Evolutionary conservation across 2,113 vertebrate genomes (phyloP), one percentile per base, ranked within the genome.

Genomic region (Heterotis niloticus): DNA sequence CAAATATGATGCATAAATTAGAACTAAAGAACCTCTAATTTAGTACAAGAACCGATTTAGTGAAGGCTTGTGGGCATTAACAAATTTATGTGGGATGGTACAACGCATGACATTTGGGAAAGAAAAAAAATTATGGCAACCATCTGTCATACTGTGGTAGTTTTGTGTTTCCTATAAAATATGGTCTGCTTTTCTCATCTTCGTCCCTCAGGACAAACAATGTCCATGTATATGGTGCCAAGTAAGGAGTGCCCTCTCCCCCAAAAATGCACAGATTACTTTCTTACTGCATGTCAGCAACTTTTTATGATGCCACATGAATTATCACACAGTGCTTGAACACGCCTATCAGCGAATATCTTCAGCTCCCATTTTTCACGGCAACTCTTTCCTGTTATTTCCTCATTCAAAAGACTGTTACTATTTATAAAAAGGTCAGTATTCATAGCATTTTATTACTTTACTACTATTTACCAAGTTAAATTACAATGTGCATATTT

Each of bases 1-100:
- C 54, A 75, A 75, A 75, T 62, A 17, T 74, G 59, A 29, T 18
- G 28, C 12, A 44, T 75, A 62, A 26, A 75, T 62, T 75, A 64
- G 26, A 60, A 64, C 1, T 13, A 12, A 60, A 34, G 17, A 75
- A 64, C 24, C 26, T 66, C 23, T n/a, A 64, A 23, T 62, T 75
- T 64, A 62, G 28, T 5, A 24, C 23, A n/a, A 66, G 23, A n/a
- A 66, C 56, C 29, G 56, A 64, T 62, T 75, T 75, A 60, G n/a
- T 28, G 28, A 28, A 3, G 7, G 24, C 17, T 24, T 13, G 72
- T 29, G 74, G 34, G 34, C 34, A 44, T 44, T 44, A 44, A 75
- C 9, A 28, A 24, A 44, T 64, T 52, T 34, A 66, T 66, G 64
- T n/a, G 64, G 74, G 24, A 17, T 62, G 60, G 60, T 4, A 62